phyloP scores from a whole-genome alignment of 2,888 invertebrate species.

The Mythimna loreyi region DNA sequence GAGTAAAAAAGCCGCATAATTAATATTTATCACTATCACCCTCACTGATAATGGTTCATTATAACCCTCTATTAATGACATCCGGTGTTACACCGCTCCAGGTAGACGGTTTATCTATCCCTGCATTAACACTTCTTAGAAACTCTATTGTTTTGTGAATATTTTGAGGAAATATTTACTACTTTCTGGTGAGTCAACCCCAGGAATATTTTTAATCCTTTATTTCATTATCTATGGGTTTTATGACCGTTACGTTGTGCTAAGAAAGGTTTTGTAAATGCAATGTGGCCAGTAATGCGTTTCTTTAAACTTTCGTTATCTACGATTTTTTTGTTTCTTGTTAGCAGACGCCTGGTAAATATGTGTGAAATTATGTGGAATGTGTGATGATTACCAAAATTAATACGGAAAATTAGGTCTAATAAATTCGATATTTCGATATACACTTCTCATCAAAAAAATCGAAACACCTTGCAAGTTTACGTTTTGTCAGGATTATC shows the following conservation, averaged over 20 bases:
- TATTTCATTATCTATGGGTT: constrained; percentile 63
- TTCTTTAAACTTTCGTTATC: constrained; percentile 23
- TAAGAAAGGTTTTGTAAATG: constrained; percentile 34
- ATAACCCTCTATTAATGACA: constrained; percentile 74
- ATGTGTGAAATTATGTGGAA: not conserved
- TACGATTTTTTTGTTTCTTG: not conserved
- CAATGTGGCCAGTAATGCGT: constrained; percentile 15
- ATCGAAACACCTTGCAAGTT: no score
- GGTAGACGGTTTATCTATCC: constrained; percentile 76
- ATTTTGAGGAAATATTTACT: constrained; percentile 72
- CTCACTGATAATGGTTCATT: constrained; percentile 56
- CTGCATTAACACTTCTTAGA: constrained; percentile 76
- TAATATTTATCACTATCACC: constrained; percentile 51
- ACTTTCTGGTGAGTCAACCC: constrained; percentile 66
- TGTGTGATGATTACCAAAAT: no score
- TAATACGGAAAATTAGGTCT: no score
- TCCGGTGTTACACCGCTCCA: constrained; percentile 72
- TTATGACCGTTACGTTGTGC: constrained; percentile 65
- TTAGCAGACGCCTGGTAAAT: not conserved
- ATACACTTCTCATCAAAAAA: no score
- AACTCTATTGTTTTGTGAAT: constrained; percentile 67
- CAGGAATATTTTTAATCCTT: constrained; percentile 64
- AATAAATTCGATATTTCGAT: no score
- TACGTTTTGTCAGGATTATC: no score
- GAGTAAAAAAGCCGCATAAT: constrained; percentile 31